Evolutionary conservation across 2,113 vertebrate genomes (phyloP).

Genomic region (Mungos mungo): DNA sequence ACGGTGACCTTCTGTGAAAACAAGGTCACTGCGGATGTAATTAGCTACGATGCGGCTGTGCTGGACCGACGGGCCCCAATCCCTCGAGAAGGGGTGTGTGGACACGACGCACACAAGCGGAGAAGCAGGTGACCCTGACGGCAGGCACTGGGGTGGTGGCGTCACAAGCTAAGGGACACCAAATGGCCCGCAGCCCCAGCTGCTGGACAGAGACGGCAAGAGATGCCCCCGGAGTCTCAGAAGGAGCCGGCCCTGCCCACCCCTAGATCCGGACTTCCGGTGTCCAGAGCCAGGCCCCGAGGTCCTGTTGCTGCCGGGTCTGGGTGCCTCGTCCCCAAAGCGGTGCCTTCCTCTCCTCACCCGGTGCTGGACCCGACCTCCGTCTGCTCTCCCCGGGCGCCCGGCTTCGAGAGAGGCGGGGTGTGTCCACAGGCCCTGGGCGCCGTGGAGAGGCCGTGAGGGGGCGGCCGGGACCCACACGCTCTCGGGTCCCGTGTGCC

Average conservation of each 20-base stretch:
- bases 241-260: not conserved
- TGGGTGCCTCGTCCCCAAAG: too few relatives aligned
- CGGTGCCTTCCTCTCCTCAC: not conserved
- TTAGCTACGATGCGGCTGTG: fast-evolving
- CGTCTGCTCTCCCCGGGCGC: not conserved
- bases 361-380: fast-evolving
- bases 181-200: fast-evolving
- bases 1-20: too few relatives aligned
- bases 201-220: fast-evolving
- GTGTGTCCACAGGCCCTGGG: fast-evolving
- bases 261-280: fast-evolving
- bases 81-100: not conserved
- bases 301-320: not conserved
- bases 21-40: fast-evolving
- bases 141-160: not conserved
- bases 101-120: not conserved
- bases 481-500: fast-evolving
- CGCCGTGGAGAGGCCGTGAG: not conserved
- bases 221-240: not conserved
- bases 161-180: not conserved
- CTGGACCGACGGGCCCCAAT: not conserved
- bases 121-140: not conserved
- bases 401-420: not conserved
- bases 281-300: not conserved
- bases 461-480: too few relatives aligned